phyloP scores from a whole-genome alignment of 2,888 invertebrate species.

The Heliconius sara region DNA sequence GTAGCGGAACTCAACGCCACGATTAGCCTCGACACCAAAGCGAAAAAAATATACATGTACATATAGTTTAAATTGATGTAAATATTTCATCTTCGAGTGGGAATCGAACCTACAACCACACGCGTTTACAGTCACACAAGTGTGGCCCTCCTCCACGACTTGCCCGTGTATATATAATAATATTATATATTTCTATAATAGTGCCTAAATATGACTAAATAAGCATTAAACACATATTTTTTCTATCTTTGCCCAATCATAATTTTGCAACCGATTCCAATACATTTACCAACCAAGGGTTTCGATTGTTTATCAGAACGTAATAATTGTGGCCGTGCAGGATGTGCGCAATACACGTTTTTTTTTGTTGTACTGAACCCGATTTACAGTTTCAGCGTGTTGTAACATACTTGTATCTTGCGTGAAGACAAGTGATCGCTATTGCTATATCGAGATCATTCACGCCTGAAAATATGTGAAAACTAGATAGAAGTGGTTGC shows the following conservation, averaged over 20 bases:
- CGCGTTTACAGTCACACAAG: too few relatives aligned
- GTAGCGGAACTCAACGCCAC: too few relatives aligned
- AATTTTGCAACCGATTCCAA: conserved; percentile 38
- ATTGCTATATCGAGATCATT: conserved; percentile 30
- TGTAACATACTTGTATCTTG: conserved; percentile 39
- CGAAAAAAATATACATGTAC: too few relatives aligned
- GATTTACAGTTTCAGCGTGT: conserved; percentile 39
- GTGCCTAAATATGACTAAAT: neutral
- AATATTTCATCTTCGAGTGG: too few relatives aligned
- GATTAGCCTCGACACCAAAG: too few relatives aligned
- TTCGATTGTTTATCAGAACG: conserved; percentile 61
- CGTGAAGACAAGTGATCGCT: conserved; percentile 29
- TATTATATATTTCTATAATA: neutral
- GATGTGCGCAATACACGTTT: conserved; percentile 43
- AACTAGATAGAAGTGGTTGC: neutral
- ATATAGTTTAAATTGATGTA: too few relatives aligned
- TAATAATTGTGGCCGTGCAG: conserved; percentile 55
- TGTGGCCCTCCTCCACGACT: too few relatives aligned
- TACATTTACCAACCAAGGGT: conserved; percentile 41
- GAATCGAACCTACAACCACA: too few relatives aligned
- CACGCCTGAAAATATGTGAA: conserved; percentile 25
- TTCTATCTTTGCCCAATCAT: conserved; percentile 26
- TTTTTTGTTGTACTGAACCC: conserved; percentile 25
- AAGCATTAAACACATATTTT: neutral
- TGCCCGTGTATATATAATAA: neutral